Base-by-base conservation (phyloP, 1,140 invertebrate species). In the Brachionus rubens region DNA sequence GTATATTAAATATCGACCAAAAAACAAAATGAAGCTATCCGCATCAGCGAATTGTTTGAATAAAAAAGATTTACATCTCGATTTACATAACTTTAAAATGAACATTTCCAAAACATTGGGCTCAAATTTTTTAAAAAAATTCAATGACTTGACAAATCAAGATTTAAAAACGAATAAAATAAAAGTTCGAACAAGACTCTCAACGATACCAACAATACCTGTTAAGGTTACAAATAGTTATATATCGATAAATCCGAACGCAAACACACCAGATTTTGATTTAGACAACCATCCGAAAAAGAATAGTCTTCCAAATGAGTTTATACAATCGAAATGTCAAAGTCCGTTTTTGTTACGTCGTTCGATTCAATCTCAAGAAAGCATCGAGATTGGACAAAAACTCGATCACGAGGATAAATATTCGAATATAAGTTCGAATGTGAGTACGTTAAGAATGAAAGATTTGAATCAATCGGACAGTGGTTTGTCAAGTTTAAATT, bases 81-180 rank as follows among this genome's bases (percentile, higher is more conserved):
- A 65, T 28, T 65, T 65, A 43, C 36, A 65, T 21, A 43, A 65
- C 10, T 65, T 65, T 65, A 65, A 65, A 65, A 65, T 65, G 40
- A 65, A 65, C 43, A 12, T 65, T 3, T 41, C 59, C 6, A 43
- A 26, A 24, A 65, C 59, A 43, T 65, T 65, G 16, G 43, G 43
- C 43, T 65, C 59, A 43, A 26, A 65, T 43, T 65, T 65, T 65
- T 65, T 65, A 28, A 65, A 65, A 43, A 65, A 65, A 24, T 65
- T 65, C n/a, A 16, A 43, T 26, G 56, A 62, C 30, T 43, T 43
- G 33, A 36, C 33, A 7, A 59, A 59, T 10, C 54, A 59, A 19
- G 54, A 59, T 10, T 36, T 59, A 21, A 21, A 24, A 65, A 65
- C 7, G 21, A 16, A 65, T 1, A 65, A 65, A 21, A 43, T 43